Evolutionary conservation across 2,888 invertebrate species (phyloP).

Genomic region (Drosophila pegasa): DNA sequence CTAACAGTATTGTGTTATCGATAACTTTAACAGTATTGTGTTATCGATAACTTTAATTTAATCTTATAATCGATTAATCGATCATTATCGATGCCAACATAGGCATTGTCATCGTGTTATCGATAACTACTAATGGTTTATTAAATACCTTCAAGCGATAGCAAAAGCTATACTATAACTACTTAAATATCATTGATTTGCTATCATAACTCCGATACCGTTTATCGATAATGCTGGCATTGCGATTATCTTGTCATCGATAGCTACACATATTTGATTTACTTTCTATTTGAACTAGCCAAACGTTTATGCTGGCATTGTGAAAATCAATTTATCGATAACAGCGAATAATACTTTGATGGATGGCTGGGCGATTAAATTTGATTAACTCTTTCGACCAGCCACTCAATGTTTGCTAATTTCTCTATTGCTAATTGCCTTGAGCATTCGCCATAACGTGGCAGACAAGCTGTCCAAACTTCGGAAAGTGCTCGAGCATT

Average conservation of each 20-base stretch:
- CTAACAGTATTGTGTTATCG: neutral
- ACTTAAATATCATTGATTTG: no score
- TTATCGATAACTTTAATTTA: no score
- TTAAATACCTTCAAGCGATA: no score
- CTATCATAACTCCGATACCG: neutral
- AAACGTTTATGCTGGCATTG: no score
- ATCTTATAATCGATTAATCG: no score
- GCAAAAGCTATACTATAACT: no score
- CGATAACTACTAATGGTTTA: no score
- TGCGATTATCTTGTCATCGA: neutral
- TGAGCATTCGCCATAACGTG: slow-evolving; percentile 12
- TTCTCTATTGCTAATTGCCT: slow-evolving; percentile 34
- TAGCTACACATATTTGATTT: neutral
- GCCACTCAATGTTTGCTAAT: slow-evolving; percentile 11
- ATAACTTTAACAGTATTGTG: neutral
- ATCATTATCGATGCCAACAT: no score
- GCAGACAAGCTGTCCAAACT: slow-evolving; percentile 23
- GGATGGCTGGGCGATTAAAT: slow-evolving; percentile 8
- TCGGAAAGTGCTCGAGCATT: slow-evolving; percentile 12
- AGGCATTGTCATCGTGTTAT: no score
- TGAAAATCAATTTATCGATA: neutral
- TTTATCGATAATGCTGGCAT: neutral
- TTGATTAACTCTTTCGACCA: slow-evolving; percentile 5
- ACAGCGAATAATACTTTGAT: neutral
- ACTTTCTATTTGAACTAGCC: no score